These are phyloP conservation scores for Poeciliopsis occidentalis DNA, from an alignment of 2,113 vertebrate species.

Conservation along the genomic window DNA sequence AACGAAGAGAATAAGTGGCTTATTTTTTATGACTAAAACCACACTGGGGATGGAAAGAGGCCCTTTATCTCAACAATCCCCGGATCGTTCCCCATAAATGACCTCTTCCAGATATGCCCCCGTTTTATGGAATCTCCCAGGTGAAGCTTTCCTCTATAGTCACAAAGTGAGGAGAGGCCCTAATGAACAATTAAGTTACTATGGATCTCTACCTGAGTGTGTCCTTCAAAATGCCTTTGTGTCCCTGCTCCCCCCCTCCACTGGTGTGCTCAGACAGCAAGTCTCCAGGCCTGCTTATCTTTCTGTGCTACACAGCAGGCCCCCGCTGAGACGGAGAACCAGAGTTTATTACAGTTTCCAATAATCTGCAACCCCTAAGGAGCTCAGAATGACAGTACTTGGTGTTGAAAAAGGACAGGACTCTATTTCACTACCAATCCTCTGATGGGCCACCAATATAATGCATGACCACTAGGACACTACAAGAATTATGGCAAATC, in stretches of 20 bases:
- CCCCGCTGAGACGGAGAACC: constrained; percentile 65
- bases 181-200: constrained; percentile 64
- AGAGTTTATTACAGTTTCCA: constrained; percentile 72
- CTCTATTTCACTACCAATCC: constrained; percentile 13
- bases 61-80: constrained; percentile 29
- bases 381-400: constrained; percentile 40
- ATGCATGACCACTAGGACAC: background rate
- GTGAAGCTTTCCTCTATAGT: constrained; percentile 4
- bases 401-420: constrained; percentile 35
- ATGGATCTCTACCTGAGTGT: constrained; percentile 45
- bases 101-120: constrained; percentile 8
- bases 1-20: constrained; percentile 39
- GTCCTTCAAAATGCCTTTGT: constrained; percentile 66
- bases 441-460: background rate
- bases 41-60: constrained; percentile 1
- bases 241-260: constrained; percentile 31
- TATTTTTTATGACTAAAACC: constrained; percentile 38
- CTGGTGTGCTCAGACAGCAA: constrained; percentile 61
- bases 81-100: constrained; percentile 1
- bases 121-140: constrained; percentile 17
- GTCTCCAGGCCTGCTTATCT: constrained; percentile 72
- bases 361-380: constrained; percentile 65
- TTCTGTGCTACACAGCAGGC: constrained; percentile 65
- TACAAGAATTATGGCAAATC: background rate
- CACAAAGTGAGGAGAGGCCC: constrained; percentile 37